These are phyloP conservation scores for Sebastes oblongus DNA, from an alignment of 2,797 vertebrate genomes.

Conservation along the genomic window DNA sequence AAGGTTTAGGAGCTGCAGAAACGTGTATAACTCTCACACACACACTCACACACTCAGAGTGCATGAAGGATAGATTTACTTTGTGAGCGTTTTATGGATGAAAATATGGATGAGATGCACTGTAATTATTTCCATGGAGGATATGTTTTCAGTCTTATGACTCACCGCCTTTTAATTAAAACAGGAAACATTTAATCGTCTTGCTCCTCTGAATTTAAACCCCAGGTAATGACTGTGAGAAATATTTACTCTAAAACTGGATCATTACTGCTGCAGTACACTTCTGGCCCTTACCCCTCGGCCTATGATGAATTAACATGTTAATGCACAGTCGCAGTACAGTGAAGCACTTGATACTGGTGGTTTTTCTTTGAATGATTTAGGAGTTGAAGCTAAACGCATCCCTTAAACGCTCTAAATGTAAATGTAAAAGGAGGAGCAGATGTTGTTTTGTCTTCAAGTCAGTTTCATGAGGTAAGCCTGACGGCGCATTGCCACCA, in stretches of 20 bases:
- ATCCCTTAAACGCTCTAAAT: background rate
- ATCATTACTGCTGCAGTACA: slow-evolving; percentile 7
- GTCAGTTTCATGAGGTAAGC: slow-evolving; percentile 28
- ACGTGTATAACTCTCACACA: background rate
- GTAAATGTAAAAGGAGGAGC: slow-evolving; percentile 13
- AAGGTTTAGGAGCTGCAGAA: slow-evolving; percentile 34
- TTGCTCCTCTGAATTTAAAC: slow-evolving; percentile 63
- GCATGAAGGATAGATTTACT: slow-evolving; percentile 25
- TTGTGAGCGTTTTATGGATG: slow-evolving; percentile 49
- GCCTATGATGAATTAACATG: background rate
- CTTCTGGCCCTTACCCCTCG: background rate
- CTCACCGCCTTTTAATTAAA: slow-evolving; percentile 74
- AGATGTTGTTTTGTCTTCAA: slow-evolving; percentile 37
- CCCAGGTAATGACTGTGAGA: slow-evolving; percentile 68
- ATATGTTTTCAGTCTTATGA: slow-evolving; percentile 66
- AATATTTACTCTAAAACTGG: slow-evolving; percentile 54
- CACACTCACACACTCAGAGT: background rate
- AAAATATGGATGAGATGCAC: slow-evolving; percentile 54
- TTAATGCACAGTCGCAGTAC: background rate
- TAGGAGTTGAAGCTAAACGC: background rate
- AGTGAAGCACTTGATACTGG: background rate
- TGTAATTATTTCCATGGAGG: slow-evolving; percentile 75
- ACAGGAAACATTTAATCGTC: slow-evolving; percentile 68
- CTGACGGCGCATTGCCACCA: background rate
- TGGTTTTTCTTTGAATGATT: slow-evolving; percentile 16